Conservation (phyloP, 2,113 vertebrate genomes). For the Lepidiolamprologus cunningtoni region DNA sequence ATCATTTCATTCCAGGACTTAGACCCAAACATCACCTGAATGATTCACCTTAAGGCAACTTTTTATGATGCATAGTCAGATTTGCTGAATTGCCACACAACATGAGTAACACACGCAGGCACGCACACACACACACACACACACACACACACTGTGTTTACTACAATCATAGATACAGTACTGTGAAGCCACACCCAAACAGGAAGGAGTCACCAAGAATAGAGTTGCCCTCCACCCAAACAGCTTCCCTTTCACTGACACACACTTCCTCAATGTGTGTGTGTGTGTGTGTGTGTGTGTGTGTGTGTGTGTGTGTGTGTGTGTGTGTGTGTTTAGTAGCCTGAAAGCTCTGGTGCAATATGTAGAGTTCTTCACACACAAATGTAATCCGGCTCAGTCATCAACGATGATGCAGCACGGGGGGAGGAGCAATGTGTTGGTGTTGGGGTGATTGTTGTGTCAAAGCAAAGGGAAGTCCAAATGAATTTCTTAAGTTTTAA, state of each 20-base stretch:
- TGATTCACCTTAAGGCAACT: neutral
- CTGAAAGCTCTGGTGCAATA: neutral
- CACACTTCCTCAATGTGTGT: slow-evolving; percentile 16
- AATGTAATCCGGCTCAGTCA: neutral
- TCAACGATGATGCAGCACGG: neutral
- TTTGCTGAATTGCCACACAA: neutral
- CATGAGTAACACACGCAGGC: neutral
- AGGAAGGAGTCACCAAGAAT: slow-evolving; percentile 40
- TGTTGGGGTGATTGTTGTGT: neutral
- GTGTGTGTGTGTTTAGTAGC: neutral
- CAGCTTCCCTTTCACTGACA: slow-evolving; percentile 34
- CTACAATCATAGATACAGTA: neutral
- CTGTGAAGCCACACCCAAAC: slow-evolving; percentile 38
- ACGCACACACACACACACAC: neutral
- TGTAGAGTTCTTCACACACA: neutral
- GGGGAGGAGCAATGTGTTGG: neutral
- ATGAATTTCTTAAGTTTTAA: neutral
- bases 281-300: neutral
- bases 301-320: neutral
- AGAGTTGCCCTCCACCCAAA: slow-evolving; percentile 13
- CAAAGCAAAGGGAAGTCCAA: neutral
- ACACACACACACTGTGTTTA: neutral
- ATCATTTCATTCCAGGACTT: neutral
- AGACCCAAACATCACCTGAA: neutral
- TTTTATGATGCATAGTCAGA: neutral